Percentiles rank a stretch among this genome's conserved stretches.
Evolutionary conservation across 2,797 vertebrate genomes (phyloP).

Genomic region (Glossophaga mutica): DNA sequence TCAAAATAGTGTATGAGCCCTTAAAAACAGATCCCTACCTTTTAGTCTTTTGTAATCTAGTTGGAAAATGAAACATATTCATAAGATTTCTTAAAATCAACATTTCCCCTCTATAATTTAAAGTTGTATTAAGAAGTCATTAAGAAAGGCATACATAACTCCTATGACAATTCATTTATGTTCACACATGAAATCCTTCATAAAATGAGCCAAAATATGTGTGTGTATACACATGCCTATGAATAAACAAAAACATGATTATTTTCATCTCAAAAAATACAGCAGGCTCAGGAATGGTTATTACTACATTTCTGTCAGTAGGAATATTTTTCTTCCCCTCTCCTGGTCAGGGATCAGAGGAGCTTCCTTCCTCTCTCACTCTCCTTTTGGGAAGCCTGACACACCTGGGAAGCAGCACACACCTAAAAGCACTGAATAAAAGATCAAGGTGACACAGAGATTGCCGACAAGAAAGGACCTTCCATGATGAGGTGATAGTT

Average conservation of each 20-base stretch:
- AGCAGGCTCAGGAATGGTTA: not conserved
- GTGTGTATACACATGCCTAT: not conserved
- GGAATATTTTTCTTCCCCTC: not conserved
- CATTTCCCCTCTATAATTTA: not conserved
- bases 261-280: not conserved
- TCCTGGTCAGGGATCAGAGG: not conserved
- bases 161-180: not conserved
- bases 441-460: not conserved
- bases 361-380: not conserved
- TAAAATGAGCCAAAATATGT: not conserved
- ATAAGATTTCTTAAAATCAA: conserved; percentile 4
- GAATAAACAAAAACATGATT: not conserved
- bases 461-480: not conserved
- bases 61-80: not conserved
- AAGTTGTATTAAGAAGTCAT: not conserved
- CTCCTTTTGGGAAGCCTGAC: not conserved
- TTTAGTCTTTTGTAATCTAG: not conserved
- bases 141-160: not conserved
- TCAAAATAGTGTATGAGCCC: not conserved
- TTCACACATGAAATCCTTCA: not conserved
- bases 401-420: not conserved
- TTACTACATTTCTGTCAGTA: not conserved
- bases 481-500: not conserved
- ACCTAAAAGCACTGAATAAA: not conserved
- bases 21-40: not conserved